phyloP scores from a whole-genome alignment of 1,140 invertebrate genomes.

The Manduca sexta region DNA sequence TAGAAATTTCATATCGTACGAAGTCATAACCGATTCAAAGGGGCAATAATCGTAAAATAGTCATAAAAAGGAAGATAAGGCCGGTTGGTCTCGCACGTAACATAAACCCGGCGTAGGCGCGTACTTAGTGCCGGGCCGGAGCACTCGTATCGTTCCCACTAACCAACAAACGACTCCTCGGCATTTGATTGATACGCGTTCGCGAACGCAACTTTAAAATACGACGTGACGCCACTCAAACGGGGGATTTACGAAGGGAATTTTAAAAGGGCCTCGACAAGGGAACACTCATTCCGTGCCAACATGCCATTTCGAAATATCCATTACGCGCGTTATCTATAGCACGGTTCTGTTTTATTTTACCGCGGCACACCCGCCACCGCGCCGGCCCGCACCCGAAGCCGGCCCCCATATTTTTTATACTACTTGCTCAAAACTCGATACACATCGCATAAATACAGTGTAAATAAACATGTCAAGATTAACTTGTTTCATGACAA shows the following conservation, averaged over 20 bases:
- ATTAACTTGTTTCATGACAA: too few relatives aligned
- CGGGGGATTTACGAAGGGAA: slow-evolving; percentile 2
- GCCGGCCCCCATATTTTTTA: too few relatives aligned
- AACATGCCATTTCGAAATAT: slow-evolving; percentile 15
- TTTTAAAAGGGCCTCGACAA: slow-evolving; percentile 9
- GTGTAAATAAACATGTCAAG: too few relatives aligned
- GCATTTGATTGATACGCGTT: too few relatives aligned
- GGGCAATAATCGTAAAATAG: slow-evolving; percentile 67
- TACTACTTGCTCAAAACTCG: too few relatives aligned
- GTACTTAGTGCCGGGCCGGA: slow-evolving; percentile 25
- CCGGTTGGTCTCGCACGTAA: slow-evolving; percentile 41
- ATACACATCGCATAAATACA: too few relatives aligned
- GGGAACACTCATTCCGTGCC: slow-evolving; percentile 14
- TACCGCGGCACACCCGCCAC: too few relatives aligned
- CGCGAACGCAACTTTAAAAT: too few relatives aligned
- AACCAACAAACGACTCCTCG: too few relatives aligned
- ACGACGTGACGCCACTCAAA: not conserved
- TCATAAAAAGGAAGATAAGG: slow-evolving; percentile 64
- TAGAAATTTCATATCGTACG: slow-evolving; percentile 67
- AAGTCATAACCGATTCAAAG: slow-evolving; percentile 65
- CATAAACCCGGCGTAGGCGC: slow-evolving; percentile 38
- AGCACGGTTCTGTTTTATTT: slow-evolving; percentile 17
- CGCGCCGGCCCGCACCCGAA: too few relatives aligned
- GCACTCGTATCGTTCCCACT: too few relatives aligned
- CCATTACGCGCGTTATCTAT: slow-evolving; percentile 21